Evolutionary conservation across 1,140 invertebrate species (phyloP), one percentile per base, ranked within the genome.

Genomic region (Pomacea maculata): DNA sequence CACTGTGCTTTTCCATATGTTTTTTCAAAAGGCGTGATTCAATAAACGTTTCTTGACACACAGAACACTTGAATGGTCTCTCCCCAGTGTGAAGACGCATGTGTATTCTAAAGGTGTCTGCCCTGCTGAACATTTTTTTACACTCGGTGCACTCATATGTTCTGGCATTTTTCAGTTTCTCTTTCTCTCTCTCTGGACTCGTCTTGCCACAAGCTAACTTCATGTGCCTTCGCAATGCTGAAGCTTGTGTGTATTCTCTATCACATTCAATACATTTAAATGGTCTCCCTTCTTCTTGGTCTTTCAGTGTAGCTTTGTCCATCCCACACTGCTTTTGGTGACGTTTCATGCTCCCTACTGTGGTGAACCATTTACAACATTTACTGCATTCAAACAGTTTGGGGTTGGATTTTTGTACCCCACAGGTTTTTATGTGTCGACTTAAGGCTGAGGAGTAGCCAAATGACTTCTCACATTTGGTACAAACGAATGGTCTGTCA

Each of bases 401-500:
- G 8, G 55, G 54, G 63, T 25, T 63, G 21, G 21, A 57, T 12
- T 77, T 54, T 25, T 61, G 57, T 17, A 61, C 15, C 57, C 57
- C 57, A 61, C 17, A 57, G 78, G 78, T 71, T 34, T 72, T 70
- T 8, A 70, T 67, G 54, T 79, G 78, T 29, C 65, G 68, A 29
- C 55, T 67, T 15, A 79, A 54, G 54, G 45, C 52, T 61, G 55
- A 71, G 45, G 54, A 57, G 25, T 63, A 64, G 10, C 65, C 57
- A 89, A 99, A 99, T 70, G 96, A 95, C 92, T 99, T 99, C 92
- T 99, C 97, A 92, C 98, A 99, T 89, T 97, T 96, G 92, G 99
- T 95, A 92, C 98, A 99, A 11, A 64, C 63, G 64, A 73, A 82
- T 52, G 84, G 84, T 77, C 75, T 85, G 65, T 84, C 81, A 10